Conservation (phyloP, 2,113 vertebrate species). For the Fregata magnificens region DNA sequence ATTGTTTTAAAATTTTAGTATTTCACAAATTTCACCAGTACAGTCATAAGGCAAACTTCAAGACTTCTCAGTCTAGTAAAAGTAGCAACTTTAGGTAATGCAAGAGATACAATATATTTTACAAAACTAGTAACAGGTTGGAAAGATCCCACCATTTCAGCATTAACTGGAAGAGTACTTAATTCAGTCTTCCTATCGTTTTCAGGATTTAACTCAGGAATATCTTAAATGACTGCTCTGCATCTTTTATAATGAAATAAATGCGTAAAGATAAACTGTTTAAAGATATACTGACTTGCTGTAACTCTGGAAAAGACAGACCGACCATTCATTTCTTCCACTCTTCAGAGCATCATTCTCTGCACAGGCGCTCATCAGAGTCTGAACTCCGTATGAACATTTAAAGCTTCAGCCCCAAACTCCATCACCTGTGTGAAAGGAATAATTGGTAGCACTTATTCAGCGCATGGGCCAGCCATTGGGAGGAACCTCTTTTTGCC, state of each 20-base stretch:
- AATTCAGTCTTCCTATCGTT: neutral
- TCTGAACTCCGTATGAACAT: neutral
- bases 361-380: neutral
- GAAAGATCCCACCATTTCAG: neutral
- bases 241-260: neutral
- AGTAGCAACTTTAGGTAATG: neutral
- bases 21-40: neutral
- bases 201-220: neutral
- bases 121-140: neutral
- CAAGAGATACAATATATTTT: neutral
- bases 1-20: neutral
- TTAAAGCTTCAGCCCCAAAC: neutral
- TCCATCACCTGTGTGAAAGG: neutral
- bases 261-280: neutral
- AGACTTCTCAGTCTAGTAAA: neutral
- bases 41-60: conserved; percentile 2
- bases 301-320: neutral
- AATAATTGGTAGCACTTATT: neutral
- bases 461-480: neutral
- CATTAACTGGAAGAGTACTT: neutral
- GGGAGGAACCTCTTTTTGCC: neutral
- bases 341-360: neutral
- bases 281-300: neutral
- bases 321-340: neutral
- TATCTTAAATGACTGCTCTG: neutral